Evolutionary conservation across 2,888 invertebrate species (phyloP), one percentile per base, ranked within the genome.

Genomic region (Alloplasta piceator): DNA sequence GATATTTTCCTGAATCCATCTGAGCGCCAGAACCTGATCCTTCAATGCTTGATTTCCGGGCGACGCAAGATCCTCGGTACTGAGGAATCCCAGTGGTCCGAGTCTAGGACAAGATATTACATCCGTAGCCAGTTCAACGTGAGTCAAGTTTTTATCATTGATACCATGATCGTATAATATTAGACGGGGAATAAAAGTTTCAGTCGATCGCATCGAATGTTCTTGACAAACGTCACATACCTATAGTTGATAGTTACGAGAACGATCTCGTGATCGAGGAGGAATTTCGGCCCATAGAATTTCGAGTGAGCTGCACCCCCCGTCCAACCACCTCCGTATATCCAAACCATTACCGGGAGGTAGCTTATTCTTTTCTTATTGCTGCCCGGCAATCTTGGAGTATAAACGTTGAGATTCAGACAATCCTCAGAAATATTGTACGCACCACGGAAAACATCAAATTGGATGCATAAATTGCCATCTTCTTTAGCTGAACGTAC

Each of bases 301-400:
- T 92, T 89, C 0, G 95, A 94, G 66, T 95, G 95, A 0, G 95
- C 95, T 0, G 95, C 94, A 0, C 96, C 96, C 78, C 95, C 95
- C 89, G 96, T 93, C 95, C 95, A 96, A 3, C 96, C 96, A 4
- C 96, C 96, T 0, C 95, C 95, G 78, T 95, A 95, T 80, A 95
- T 93, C 92, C 95, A 96, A 14, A 96, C 93, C 96, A 96, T 96
- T 0, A 96, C 96, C 0, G 96, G 61, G 26, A 26, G 96, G 63
- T 89, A 88, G 36, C 84, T 82, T 7, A 36, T 75, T 7, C 60
- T 61, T 0, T 93, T 91, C 86, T 92, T 92, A 0, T 91, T 92
- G 0, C 83, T 91, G 5, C 79, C 50, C 1, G 85, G 83, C 93
- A 93, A 89, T 82, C 93, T 93, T 0, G 95, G 95, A 0, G 94